Evolutionary conservation across 2,113 vertebrate species (phyloP), one percentile per base, ranked within the genome.

Genomic region (Platichthys flesus): DNA sequence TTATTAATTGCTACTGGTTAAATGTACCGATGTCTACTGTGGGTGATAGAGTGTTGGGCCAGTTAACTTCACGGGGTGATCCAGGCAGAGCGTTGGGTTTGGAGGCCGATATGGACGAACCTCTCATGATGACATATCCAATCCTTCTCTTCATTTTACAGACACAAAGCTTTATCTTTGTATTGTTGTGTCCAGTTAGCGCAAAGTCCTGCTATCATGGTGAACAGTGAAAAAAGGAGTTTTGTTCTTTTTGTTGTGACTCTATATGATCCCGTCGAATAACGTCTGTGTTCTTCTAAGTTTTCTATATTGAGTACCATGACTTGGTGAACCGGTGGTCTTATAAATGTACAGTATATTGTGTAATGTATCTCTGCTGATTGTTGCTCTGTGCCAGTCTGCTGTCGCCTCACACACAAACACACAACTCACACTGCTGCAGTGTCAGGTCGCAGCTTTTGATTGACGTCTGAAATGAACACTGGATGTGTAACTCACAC

Each of bases 331-430:
- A 76, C 42, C 63, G 35, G 79, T 82, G 83, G 76, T 86, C 74
- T 85, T 87, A 67, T 87, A 65, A 86, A 77, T 84, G 86, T 90
- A 63, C 61, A 63, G 61, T 45, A 42, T 84, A 76, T 73, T 71
- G 81, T 88, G 75, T 82, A 66, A 74, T 74, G 82, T 90, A 74
- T 64, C 79, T 74, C 40, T 80, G 84, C 76, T 87, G 54, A 64
- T 82, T 82, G 82, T 85, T 76, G 78, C 83, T 82, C 58, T 88
- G 77, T 89, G 69, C 76, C 76, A 35, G 85, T 79, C 79, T 66
- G 72, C 71, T 65, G 70, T 75, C 73, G 63, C 74, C 54, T 70
- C 73, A 67, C 35, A 66, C 64, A 55, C 73, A 67, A 26, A 66
- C 64, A 55, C 55, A 59, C 47, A 16, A 4, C 15, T 64, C 79